Evolutionary conservation across 2,113 vertebrate genomes (phyloP), one percentile per base, ranked within the genome.

Genomic region (Semnopithecus entellus): DNA sequence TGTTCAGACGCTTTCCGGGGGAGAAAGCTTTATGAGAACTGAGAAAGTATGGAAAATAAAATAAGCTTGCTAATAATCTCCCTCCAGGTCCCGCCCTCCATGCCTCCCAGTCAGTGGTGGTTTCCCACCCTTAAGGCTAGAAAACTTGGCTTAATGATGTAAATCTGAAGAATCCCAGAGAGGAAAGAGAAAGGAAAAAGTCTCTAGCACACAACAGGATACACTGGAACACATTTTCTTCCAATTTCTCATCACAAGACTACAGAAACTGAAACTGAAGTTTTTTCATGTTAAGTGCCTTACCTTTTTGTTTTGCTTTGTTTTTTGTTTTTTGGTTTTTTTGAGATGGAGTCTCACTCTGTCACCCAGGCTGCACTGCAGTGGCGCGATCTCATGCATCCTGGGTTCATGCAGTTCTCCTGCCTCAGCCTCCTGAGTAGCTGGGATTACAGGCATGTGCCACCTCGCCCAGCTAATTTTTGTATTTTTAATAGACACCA

Each of bases 281-380:
- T 75, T 5, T 1, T 96, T 97, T 97, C 68, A 89, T 91, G 83
- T 88, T 30, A 86, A 91, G 45, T 40, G 57, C 75, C 88, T 96
- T 95, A 30, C 27, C 30, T 64, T 64, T 64, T 30, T 57, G 17
- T 57, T 57, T 27, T 52, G 52, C 7, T 55, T 55, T 50, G 52
- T 5, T 20, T 55, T 55, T 55, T 50, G 52, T 5, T 20, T 55
- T 20, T 55, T 20, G 52, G 52, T 55, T 30, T 64, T 64, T 64
- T 64, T 64, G 61, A 64, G 27, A 64, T 27, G 18, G 52, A 64
- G 12, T 32, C 61, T 64, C 27, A 5, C 61, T 64, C 61, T 64
- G 61, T 30, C 12, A 5, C 27, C 61, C 30, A 64, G 61, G 11
- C 61, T 64, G 61, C 27, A 64, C 27, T 64, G 27, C 61, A 64